Percentiles rank a stretch among this genome's conserved stretches.
Evolutionary conservation across 2,113 vertebrate genomes (phyloP).

Genomic region (Pteruthius melanotis): DNA sequence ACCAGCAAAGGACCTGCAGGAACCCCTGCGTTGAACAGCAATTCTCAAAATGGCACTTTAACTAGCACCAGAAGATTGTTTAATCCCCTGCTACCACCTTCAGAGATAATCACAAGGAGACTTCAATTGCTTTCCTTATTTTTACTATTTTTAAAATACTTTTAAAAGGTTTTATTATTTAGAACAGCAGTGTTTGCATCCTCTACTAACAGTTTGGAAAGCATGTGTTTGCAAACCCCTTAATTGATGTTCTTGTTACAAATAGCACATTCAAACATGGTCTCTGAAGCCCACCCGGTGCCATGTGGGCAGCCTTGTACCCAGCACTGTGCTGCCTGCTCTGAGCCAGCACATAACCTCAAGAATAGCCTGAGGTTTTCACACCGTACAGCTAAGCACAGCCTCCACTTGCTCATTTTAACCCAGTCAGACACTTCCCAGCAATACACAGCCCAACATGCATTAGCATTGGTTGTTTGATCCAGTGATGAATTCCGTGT

Average conservation of each 20-base stretch:
- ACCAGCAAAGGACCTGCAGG: not conserved
- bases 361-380: not conserved
- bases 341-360: not conserved
- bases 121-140: not conserved
- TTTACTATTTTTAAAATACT: not conserved
- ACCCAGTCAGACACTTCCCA: not conserved
- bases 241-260: not conserved
- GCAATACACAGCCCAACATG: not conserved
- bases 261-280: accelerated
- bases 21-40: not conserved
- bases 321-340: not conserved
- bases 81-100: not conserved
- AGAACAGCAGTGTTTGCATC: not conserved
- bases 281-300: not conserved
- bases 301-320: accelerated
- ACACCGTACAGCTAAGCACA: not conserved
- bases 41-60: not conserved
- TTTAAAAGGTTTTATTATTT: not conserved
- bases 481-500: not conserved
- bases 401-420: not conserved
- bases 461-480: not conserved
- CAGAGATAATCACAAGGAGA: not conserved
- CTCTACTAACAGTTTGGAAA: not conserved
- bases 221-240: not conserved
- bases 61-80: not conserved